Evolutionary conservation across 2,888 invertebrate genomes (phyloP).

Genomic region (Cheilosia impressa): DNA sequence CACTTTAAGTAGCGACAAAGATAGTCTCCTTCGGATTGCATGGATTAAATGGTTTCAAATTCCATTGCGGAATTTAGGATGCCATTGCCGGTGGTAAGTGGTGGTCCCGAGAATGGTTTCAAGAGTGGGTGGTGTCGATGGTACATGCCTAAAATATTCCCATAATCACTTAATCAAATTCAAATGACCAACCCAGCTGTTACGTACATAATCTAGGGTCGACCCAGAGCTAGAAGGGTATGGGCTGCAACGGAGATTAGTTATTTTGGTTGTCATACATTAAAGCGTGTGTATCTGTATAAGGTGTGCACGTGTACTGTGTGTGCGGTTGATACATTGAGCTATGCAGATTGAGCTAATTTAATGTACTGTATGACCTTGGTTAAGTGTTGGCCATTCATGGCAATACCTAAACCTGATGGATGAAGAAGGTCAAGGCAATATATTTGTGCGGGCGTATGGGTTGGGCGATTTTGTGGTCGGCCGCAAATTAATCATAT

Average conservation of each 20-base stretch:
- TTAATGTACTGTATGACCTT: conserved; percentile 49
- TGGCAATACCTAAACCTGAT: conserved; percentile 8
- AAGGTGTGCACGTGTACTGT: background rate
- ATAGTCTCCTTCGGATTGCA: conserved; percentile 62
- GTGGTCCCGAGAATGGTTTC: conserved; percentile 19
- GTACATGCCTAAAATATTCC: conserved; percentile 57
- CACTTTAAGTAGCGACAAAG: conserved; percentile 58
- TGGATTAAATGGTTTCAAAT: conserved; percentile 69
- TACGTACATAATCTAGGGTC: conserved; percentile 58
- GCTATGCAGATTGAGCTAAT: conserved; percentile 37
- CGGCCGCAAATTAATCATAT: conserved; percentile 49
- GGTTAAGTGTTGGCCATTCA: conserved; percentile 18
- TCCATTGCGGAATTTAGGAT: conserved; percentile 58
- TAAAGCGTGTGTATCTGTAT: background rate
- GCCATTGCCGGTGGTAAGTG: conserved; percentile 19
- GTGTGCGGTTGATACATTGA: conserved; percentile 10
- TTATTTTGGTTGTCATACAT: conserved; percentile 46
- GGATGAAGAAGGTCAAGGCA: conserved; percentile 47
- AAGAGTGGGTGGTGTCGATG: conserved; percentile 49
- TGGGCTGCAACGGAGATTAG: conserved; percentile 52
- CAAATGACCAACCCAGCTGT: conserved; percentile 66
- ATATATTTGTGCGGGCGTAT: conserved; percentile 15
- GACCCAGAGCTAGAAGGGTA: conserved; percentile 1
- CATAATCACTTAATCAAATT: conserved; percentile 75
- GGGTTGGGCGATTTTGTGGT: conserved; percentile 24